Evolutionary conservation across 2,113 vertebrate genomes (phyloP).

Genomic region (Oryzias celebensis): DNA sequence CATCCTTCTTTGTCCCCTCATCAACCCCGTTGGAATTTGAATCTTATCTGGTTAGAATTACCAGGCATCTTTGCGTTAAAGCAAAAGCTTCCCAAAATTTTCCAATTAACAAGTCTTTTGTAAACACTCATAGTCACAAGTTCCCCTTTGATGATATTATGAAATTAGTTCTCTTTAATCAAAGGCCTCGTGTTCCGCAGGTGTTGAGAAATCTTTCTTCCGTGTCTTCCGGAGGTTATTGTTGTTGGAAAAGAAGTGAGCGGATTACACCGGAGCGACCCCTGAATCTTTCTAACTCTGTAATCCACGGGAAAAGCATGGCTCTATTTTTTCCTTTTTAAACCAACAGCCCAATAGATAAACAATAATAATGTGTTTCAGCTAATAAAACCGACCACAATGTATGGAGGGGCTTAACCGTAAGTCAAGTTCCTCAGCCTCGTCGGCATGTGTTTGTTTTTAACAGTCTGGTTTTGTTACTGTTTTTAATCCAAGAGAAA

Average conservation of each 20-base stretch:
- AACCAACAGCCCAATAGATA: constrained; percentile 68
- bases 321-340: constrained; percentile 24
- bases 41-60: too few species aligned
- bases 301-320: constrained; percentile 69
- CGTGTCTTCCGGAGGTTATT: constrained; percentile 54
- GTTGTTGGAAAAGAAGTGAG: constrained; percentile 56
- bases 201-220: constrained; percentile 62
- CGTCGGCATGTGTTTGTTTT: constrained; percentile 69
- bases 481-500: constrained; percentile 74
- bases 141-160: constrained; percentile 60
- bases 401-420: constrained; percentile 63
- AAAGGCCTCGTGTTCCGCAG: constrained; percentile 52
- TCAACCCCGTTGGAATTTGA: too few species aligned
- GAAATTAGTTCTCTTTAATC: constrained; percentile 68
- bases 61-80: too few species aligned
- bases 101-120: constrained; percentile 10
- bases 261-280: constrained; percentile 65
- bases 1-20: too few species aligned
- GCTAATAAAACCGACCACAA: constrained; percentile 61
- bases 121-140: background rate
- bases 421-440: constrained; percentile 41
- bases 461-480: constrained; percentile 71
- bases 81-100: constrained; percentile 21
- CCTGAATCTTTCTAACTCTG: constrained; percentile 58
- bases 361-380: constrained; percentile 65